These are phyloP conservation scores for Aleadryas rufinucha DNA, from an alignment of 2,113 vertebrate genomes.

Conservation along the genomic window DNA sequence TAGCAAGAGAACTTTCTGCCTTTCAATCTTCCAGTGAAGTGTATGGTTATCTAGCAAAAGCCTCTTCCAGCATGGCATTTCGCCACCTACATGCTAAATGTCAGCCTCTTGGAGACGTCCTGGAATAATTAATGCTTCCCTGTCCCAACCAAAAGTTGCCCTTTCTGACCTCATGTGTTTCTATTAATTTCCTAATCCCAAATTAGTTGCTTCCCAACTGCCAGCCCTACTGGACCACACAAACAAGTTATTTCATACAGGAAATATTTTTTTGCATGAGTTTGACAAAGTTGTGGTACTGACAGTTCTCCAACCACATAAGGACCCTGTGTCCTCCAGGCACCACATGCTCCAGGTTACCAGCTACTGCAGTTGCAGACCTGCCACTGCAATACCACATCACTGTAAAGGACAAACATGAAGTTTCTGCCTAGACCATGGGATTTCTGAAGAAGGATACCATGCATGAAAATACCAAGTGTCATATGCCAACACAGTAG, in stretches of 20 bases:
- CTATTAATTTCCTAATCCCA: background rate
- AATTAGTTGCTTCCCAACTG: background rate
- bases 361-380: background rate
- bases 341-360: background rate
- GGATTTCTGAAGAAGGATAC: background rate
- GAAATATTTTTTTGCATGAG: background rate
- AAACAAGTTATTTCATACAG: background rate
- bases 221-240: background rate
- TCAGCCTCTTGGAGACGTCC: background rate
- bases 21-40: background rate
- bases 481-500: background rate
- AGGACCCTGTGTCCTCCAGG: background rate
- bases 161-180: background rate
- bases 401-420: background rate
- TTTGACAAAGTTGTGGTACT: background rate
- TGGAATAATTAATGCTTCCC: background rate
- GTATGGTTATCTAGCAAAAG: background rate
- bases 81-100: background rate
- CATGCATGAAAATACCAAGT: background rate
- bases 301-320: background rate
- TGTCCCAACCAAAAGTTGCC: background rate
- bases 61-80: background rate
- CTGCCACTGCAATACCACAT: background rate
- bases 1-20: background rate
- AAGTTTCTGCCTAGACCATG: background rate